Evolutionary conservation across 2,797 vertebrate species (phyloP).

Genomic region (Limnodromus scolopaceus): DNA sequence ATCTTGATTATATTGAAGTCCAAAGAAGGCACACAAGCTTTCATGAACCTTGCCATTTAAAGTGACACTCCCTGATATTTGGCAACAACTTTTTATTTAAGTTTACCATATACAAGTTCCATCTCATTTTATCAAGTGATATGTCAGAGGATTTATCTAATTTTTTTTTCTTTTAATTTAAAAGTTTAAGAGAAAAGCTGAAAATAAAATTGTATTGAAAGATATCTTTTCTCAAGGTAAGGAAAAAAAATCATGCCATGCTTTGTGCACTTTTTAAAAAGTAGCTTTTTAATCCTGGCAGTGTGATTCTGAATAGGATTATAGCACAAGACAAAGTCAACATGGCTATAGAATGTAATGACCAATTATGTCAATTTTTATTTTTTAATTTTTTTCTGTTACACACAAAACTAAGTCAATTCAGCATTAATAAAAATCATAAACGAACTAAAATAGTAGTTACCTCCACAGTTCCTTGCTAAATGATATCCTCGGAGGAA

Average conservation of each 20-base stretch:
- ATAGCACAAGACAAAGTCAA: neutral
- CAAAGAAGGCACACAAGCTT: neutral
- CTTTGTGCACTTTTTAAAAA: neutral
- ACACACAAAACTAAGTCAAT: neutral
- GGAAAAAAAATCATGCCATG: neutral
- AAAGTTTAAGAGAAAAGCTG: neutral
- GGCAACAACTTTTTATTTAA: constrained; percentile 52
- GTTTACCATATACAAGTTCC: constrained; percentile 49
- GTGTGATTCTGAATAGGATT: constrained; percentile 16
- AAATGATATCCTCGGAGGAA: neutral
- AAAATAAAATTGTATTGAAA: neutral
- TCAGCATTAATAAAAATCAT: neutral
- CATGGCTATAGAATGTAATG: neutral
- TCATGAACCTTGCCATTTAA: neutral
- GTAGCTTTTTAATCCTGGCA: neutral
- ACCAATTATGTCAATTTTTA: neutral
- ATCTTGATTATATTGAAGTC: neutral
- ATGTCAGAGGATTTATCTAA: constrained; percentile 11
- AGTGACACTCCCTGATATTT: constrained; percentile 31
- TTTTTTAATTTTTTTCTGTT: too few relatives aligned
- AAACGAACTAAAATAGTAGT: neutral
- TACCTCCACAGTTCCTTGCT: neutral
- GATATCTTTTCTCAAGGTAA: neutral
- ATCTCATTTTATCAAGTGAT: constrained; percentile 22
- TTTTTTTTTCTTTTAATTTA: neutral